Base-by-base conservation (phyloP, 64 coral and sea anemone genomes). In the Hydrozoanthus tunicans region DNA sequence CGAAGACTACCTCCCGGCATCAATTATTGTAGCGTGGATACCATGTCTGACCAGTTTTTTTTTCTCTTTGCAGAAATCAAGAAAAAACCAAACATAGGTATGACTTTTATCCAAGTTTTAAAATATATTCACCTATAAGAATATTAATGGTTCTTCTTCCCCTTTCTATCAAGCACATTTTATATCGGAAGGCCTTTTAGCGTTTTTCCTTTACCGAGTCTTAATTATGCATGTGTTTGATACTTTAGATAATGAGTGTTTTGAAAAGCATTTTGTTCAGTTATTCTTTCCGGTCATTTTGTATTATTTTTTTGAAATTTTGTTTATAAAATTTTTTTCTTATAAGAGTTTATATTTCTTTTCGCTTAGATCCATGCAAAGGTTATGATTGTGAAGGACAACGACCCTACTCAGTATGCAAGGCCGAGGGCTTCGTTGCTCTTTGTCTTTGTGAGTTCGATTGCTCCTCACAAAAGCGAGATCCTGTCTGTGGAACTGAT, bases 401-500 rank as follows among this genome's bases (percentile, higher is more conserved):
- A 6, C 81, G 62, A n/a, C 81, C 62, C 3, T 65, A 84, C 20
- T 84, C 81, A 53, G 27, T 52, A 6, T 84, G 81, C 7, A 51
- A 56, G 51, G 43, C 62, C 5, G 64, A 70, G 4, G 81, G 81
- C 23, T 64, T 32, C 13, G 53, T 65, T 51, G 11, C 81, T 64
- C 20, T 3, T 0, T 84, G 81, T 17, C 0, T 84, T 6, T 84
- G 81, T 9, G 27, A 84, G 25, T 84, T 84, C 26, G 51, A 51
- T 25, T 84, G 81, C 5, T 53, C 81, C 7, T 79, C 77, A 53
- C 8, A 66, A 1, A 64, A 53, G 26, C 17, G n/a, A 14, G 81
- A 84, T 24, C 81, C 62, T 8, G 81, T 84, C 9, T 84, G 81
- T 84, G 62, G 64, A 5, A 69, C 81, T 64, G 63, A 84, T 51